Conservation (phyloP, 2,797 vertebrate genomes). For the Pipistrellus pygmaeus region DNA sequence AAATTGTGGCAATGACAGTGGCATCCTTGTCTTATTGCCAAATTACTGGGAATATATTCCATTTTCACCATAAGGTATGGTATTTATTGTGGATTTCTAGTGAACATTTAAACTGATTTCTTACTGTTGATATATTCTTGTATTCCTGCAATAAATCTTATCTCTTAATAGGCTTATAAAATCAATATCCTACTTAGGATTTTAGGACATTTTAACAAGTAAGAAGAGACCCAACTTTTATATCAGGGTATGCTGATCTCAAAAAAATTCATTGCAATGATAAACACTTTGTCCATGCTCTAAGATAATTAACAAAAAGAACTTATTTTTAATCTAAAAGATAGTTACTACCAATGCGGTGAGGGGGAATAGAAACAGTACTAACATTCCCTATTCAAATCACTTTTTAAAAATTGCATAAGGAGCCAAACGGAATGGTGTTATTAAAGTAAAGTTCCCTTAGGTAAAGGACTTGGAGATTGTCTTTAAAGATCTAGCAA, state of each 20-base stretch:
- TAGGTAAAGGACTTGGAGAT: neutral
- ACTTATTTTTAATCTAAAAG: slow-evolving; percentile 36
- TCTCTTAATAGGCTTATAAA: slow-evolving; percentile 30
- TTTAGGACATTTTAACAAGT: slow-evolving; percentile 42
- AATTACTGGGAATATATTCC: neutral
- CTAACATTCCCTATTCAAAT: neutral
- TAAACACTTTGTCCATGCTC: neutral
- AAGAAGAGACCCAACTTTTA: neutral
- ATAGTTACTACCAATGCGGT: neutral
- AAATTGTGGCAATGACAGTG: neutral
- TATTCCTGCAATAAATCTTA: slow-evolving; percentile 22
- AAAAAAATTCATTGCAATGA: neutral
- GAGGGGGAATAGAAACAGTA: neutral
- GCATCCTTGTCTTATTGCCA: neutral
- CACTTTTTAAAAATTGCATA: neutral
- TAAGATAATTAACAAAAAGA: neutral
- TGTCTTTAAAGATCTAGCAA: slow-evolving; percentile 24
- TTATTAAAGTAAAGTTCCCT: neutral
- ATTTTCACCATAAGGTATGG: neutral
- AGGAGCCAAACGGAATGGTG: neutral
- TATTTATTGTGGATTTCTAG: neutral
- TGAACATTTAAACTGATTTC: neutral
- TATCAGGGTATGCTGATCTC: neutral
- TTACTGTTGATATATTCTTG: neutral
- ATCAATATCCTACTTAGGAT: slow-evolving; percentile 7